Base-by-base conservation (phyloP, 2,888 invertebrate species). In the Hydrotaea diabolus region DNA sequence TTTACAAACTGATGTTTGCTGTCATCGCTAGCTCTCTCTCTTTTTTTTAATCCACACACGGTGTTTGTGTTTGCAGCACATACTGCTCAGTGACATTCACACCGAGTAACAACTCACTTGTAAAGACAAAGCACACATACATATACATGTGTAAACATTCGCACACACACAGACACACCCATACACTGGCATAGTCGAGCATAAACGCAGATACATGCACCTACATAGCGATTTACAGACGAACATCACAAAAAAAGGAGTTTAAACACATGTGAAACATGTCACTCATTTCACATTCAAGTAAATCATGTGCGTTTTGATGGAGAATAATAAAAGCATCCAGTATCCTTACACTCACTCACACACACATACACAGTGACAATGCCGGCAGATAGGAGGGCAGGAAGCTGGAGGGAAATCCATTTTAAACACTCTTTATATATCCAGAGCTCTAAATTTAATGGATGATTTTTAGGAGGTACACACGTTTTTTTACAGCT, bases 51-150 rank as follows among this genome's bases (percentile, higher is more conserved):
- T 62, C 62, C 62, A 62, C 31, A 11, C 31, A n/a, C 26, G n/a
- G 26, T 69, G 46, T 69, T 69, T 46, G 46, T 23, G 23, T 69
- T 69, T 46, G 46, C 43, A 66, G 46, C 43, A 66, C 15, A 69
- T 4, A 69, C 23, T 46, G 46, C 46, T 69, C 69, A 69, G 69
- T 69, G 69, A 69, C 69, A 69, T 69, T 69, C 43, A 69, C 69
- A 46, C 69, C 43, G 46, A 69, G 69, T 69, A 46, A 69, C 69
- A 69, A 46, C 46, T 69, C 23, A 69, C 69, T 69, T 15, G 69
- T 69, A 69, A 69, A 46, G 15, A 69, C 43, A 69, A 69, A 4
- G 43, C 43, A 69, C 46, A 69, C 59, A 59, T 17, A 62, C n/a
- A n/a, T n/a, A n/a, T n/a, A n/a, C n/a, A n/a, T n/a, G n/a, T n/a